Evolutionary conservation across 2,797 vertebrate species (phyloP), one percentile per base, ranked within the genome.

Genomic region (Acrocephalus scirpaceus): DNA sequence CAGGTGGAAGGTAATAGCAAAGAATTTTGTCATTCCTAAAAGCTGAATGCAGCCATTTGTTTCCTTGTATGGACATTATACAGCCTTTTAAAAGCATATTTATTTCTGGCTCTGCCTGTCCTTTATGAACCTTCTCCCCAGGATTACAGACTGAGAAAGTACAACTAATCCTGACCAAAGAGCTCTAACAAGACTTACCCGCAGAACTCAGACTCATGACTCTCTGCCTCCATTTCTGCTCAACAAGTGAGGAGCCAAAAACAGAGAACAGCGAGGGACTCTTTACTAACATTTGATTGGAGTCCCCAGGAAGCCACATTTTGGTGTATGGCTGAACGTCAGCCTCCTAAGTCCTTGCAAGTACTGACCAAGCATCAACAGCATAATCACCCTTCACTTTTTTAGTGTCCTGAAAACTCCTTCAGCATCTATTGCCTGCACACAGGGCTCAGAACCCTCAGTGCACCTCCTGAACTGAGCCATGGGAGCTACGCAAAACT

Each of bases 21-120:
- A 91, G 47, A 87, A 96, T 92, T 87, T 65, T 87, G 81, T 71
- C 9, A 3, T 86, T 86, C 45, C 64, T 86, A 10, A 44, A 91
- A 91, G 67, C 30, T 64, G 62, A 93, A 93, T 81, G 60, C 53
- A 88, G 67, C 18, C 56, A 66, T 92, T 93, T 91, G 10, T 87
- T 93, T 91, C 67, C 74, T 91, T 95, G 88, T 89, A 47, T 48
- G 70, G 54, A 81, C 48, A 60, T 58, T n/a, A 65, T 14, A 80
- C 14, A 34, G 67, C 29, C 12, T 90, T 90, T 74, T 48, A 79
- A 92, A 91, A 94, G 53, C 16, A 44, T 26, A 65, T 86, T 88
- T 95, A 96, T 93, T 94, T 94, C 67, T 86, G 74, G 17, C 38
- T 78, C 50, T 88, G 71, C 11, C 50, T 77, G 25, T 88, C 50